phyloP scores from a whole-genome alignment of 2,797 vertebrate genomes.

The Prunella strophiata region DNA sequence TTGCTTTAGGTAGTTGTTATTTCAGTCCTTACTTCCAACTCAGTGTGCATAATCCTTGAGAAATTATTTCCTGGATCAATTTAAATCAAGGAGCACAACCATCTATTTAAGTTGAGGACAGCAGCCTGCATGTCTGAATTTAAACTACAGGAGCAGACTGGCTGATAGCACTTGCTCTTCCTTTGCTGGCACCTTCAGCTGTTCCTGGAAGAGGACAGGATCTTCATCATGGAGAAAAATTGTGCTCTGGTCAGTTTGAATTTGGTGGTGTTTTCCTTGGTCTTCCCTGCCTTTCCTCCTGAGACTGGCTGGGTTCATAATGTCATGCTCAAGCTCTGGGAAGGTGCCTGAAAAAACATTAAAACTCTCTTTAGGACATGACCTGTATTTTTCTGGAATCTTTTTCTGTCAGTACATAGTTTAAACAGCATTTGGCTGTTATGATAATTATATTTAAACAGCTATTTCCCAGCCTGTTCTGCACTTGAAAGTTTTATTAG shows the following conservation, averaged over 20 bases:
- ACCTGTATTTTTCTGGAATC: neutral
- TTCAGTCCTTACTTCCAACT: conserved; percentile 8
- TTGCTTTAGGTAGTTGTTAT: neutral
- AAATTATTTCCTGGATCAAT: conserved; percentile 36
- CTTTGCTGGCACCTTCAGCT: neutral
- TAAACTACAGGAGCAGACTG: neutral
- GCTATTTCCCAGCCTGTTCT: neutral
- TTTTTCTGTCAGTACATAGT: neutral
- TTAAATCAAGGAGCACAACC: neutral
- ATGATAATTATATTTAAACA: neutral
- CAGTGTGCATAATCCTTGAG: neutral
- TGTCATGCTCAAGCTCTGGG: neutral
- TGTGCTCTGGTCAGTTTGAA: neutral
- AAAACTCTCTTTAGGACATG: neutral
- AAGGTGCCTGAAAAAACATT: neutral
- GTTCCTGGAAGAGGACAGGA: neutral
- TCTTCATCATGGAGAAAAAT: neutral
- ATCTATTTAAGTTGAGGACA: neutral
- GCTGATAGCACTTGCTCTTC: neutral
- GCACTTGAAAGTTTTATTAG: neutral
- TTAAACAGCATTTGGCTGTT: neutral
- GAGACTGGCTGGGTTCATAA: neutral
- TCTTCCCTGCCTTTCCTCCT: neutral
- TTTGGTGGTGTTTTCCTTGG: neutral
- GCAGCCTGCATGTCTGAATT: neutral